phyloP scores from a whole-genome alignment of 2,113 vertebrate genomes.

The Hemicordylus capensis region DNA sequence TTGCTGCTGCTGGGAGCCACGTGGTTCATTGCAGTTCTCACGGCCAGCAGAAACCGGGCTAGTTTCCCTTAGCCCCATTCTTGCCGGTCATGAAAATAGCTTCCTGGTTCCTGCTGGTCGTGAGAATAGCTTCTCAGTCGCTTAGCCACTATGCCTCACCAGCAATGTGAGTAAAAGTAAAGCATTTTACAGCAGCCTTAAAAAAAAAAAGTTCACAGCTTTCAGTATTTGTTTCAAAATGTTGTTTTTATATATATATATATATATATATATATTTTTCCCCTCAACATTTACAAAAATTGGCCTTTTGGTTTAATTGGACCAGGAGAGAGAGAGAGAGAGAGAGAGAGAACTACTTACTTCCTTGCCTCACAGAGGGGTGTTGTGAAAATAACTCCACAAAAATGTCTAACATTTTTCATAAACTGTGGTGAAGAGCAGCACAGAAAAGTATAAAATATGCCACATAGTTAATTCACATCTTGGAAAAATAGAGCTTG shows the following conservation, averaged over 20 bases:
- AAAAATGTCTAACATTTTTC: background rate
- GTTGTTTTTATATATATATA: background rate
- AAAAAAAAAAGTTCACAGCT: background rate
- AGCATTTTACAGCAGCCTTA: background rate
- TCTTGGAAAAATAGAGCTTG: slow-evolving; percentile 16
- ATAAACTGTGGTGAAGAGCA: slow-evolving; percentile 1
- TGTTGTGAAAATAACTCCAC: background rate
- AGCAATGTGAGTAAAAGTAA: too few relatives aligned
- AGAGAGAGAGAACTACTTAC: background rate
- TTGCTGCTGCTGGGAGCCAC: too few relatives aligned
- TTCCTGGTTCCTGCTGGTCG: too few relatives aligned
- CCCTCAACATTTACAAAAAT: background rate
- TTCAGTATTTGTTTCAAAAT: background rate
- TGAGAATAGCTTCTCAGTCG: too few relatives aligned
- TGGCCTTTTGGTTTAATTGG: background rate
- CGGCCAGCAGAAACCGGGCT: too few relatives aligned
- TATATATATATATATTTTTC: too few relatives aligned
- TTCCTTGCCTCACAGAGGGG: background rate
- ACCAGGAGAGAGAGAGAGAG: background rate
- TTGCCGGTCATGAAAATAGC: too few relatives aligned
- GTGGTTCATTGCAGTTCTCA: too few relatives aligned
- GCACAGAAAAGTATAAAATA: slow-evolving; percentile 12
- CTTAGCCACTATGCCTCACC: too few relatives aligned
- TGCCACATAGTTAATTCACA: background rate
- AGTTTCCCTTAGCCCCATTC: too few relatives aligned